Evolutionary conservation across 2,888 invertebrate species (phyloP), one percentile per base, ranked within the genome.

Genomic region (Aleiodes leptofemur): DNA sequence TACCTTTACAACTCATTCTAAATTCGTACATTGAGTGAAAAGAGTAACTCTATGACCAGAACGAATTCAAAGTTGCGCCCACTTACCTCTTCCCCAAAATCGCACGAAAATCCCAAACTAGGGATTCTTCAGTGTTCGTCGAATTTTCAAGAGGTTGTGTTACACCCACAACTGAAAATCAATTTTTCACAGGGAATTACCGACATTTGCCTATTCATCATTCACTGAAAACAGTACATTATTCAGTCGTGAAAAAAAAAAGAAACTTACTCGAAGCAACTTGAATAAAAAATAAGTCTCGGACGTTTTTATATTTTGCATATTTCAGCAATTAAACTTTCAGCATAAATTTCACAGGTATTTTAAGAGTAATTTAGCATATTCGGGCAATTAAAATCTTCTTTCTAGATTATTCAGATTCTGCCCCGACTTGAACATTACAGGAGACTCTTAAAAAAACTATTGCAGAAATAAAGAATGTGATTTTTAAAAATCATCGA

Each of bases 321-420:
- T 34, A 57, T 13, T 34, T 61, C 14, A n/a, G 34, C 23, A 38
- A 61, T 61, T 61, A 61, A 61, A 38, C 61, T 61, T 34, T 34
- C 1, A 8, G 23, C 61, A 43, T 61, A 61, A 61, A 61, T 38
- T 61, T 43, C n/a, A 3, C 11, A 8, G 4, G n/a, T 48, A 11
- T 48, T 43, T 29, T 13, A 64, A 43, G 14, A 13, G 7, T 9
- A 8, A 4, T 43, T 70, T 70, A 70, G 34, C 69, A 70, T 70
- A 61, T 61, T 61, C 61, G 7, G 34, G 14, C 51, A 61, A 61
- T 72, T 61, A 71, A 53, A 51, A 51, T 43, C 74, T 76, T 59
- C 70, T 83, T 82, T 83, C 79, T 82, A 82, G 80, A 76, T 76
- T 79, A 77, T 77, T 76, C 76, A 77, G 76, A 55, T 69, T 82